Conservation (phyloP, 2,113 vertebrate genomes). For the Elanus axillaris region DNA sequence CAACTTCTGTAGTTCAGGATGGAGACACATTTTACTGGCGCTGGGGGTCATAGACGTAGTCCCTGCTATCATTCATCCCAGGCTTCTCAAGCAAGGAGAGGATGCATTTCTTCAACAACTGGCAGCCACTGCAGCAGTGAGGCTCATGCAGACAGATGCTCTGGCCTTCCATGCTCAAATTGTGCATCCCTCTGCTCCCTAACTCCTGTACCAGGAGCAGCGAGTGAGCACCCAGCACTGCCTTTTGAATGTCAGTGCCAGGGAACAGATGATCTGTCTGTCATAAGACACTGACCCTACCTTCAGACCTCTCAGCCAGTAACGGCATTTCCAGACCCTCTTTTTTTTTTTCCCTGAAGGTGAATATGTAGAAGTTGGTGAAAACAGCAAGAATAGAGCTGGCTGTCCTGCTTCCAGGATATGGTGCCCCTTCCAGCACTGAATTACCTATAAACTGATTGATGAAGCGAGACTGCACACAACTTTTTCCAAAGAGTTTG, state of each 20-base stretch:
- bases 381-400: neutral
- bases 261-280: neutral
- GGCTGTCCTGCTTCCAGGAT: neutral
- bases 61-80: neutral
- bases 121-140: neutral
- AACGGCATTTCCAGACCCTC: neutral
- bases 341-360: neutral
- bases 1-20: neutral
- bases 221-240: rapidly evolving
- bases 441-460: neutral
- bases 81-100: neutral
- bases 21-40: neutral
- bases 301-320: neutral
- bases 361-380: neutral
- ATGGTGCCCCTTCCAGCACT: neutral
- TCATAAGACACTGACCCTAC: neutral
- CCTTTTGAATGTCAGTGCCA: neutral
- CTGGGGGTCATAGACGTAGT: neutral
- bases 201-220: neutral
- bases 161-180: neutral
- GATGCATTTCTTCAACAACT: neutral
- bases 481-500: neutral
- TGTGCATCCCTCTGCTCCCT: neutral
- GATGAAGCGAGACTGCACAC: neutral
- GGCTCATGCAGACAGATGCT: neutral